phyloP scores from a whole-genome alignment of 1,140 invertebrate species.

The Atta texana region DNA sequence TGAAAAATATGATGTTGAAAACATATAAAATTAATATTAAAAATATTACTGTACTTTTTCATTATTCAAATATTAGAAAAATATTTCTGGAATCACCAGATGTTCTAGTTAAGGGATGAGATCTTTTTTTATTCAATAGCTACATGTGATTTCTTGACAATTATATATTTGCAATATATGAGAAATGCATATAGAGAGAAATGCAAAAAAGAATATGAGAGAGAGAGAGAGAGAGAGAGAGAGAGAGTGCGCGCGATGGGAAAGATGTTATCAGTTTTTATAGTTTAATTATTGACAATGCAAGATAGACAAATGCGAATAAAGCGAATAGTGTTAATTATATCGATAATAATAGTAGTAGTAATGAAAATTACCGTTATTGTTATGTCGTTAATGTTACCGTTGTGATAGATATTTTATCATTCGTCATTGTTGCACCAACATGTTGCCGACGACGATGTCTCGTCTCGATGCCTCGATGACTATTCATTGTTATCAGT shows the following conservation, averaged over 20 bases:
- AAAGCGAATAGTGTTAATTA: conserved; percentile 53
- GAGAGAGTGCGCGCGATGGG: neutral
- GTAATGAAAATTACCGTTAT: conserved; percentile 56
- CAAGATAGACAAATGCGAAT: conserved; percentile 5
- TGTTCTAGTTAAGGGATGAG: too few relatives aligned
- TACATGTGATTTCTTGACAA: conserved; percentile 11
- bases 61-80: too few relatives aligned
- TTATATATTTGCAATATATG: neutral
- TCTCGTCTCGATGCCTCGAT: conserved; percentile 28
- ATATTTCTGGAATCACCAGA: too few relatives aligned
- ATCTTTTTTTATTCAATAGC: neutral
- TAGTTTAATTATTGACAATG: conserved; percentile 58
- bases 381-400: conserved; percentile 56
- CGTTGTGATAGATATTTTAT: conserved; percentile 55
- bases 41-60: too few relatives aligned
- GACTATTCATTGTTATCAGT: conserved; percentile 60
- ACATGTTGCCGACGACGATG: conserved; percentile 6
- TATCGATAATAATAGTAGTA: conserved; percentile 45
- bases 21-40: too few relatives aligned
- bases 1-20: too few relatives aligned
- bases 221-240: neutral
- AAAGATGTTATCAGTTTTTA: conserved; percentile 42
- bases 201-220: neutral
- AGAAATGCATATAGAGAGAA: too few relatives aligned
- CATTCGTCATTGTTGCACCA: conserved; percentile 47